Evolutionary conservation across 2,888 invertebrate species (phyloP).

Genomic region (Phrixothrix hirtus): DNA sequence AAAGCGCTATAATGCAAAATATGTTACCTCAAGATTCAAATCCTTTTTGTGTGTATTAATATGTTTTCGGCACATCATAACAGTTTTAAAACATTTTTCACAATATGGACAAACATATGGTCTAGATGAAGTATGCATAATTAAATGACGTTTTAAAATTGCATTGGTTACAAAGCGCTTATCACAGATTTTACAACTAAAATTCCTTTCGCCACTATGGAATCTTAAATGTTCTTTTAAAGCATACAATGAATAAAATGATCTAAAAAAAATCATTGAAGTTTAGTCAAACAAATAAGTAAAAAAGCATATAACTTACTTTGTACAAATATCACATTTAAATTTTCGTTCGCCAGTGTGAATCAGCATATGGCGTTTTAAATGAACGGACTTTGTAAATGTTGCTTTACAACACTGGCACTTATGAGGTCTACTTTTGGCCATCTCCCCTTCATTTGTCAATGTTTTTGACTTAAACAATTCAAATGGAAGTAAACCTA

Average conservation of each 20-base stretch:
- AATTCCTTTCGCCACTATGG: constrained; percentile 50
- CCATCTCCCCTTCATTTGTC: constrained; percentile 28
- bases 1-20: no score
- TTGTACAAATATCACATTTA: constrained; percentile 50
- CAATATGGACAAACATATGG: constrained; percentile 66
- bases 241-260: constrained; percentile 42
- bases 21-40: constrained; percentile 9
- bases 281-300: no score
- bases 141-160: constrained; percentile 51
- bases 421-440: constrained; percentile 52
- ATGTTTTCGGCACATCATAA: constrained; percentile 66
- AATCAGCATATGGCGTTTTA: constrained; percentile 57
- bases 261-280: no score
- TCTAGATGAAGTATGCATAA: constrained; percentile 53
- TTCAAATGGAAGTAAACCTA: constrained; percentile 40
- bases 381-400: constrained; percentile 61
- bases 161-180: constrained; percentile 51
- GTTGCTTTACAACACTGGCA: constrained; percentile 55
- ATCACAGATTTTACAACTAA: constrained; percentile 50
- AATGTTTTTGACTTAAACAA: constrained; percentile 38
- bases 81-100: constrained; percentile 62
- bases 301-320: no score
- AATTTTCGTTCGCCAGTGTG: constrained; percentile 51
- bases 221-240: constrained; percentile 47
- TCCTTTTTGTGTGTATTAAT: constrained; percentile 22